Conservation (phyloP, 2,113 vertebrate species). For the Coracopsis vasa region DNA sequence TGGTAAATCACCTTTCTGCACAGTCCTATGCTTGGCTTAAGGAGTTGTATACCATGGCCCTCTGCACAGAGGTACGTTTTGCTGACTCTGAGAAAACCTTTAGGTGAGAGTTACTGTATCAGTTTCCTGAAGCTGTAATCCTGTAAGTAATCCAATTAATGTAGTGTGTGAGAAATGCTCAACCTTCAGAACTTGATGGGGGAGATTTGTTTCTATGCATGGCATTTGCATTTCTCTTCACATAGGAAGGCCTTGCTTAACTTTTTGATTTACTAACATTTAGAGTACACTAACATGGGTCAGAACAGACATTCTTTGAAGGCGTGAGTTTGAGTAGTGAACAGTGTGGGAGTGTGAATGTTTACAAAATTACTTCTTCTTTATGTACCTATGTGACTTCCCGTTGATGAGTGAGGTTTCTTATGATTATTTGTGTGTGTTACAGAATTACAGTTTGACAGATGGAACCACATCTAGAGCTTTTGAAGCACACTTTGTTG, state of each 20-base stretch:
- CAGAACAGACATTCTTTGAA: neutral
- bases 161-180: neutral
- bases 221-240: neutral
- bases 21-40: neutral
- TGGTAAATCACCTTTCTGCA: neutral
- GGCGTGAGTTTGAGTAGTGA: neutral
- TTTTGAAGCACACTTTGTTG: neutral
- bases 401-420: neutral
- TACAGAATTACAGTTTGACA: constrained; percentile 16
- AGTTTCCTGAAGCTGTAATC: neutral
- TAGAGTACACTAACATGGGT: neutral
- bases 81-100: neutral
- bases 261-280: neutral
- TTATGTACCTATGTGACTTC: neutral
- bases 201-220: neutral
- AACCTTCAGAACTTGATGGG: neutral
- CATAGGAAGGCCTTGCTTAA: neutral
- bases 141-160: neutral
- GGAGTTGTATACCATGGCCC: neutral
- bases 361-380: neutral
- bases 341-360: neutral
- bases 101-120: neutral
- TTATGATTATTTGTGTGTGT: neutral
- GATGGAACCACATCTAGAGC: neutral
- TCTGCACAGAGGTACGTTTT: neutral